These are phyloP conservation scores for Orestias chungarensis DNA, from an alignment of 2,797 vertebrate species.

Conservation along the genomic window DNA sequence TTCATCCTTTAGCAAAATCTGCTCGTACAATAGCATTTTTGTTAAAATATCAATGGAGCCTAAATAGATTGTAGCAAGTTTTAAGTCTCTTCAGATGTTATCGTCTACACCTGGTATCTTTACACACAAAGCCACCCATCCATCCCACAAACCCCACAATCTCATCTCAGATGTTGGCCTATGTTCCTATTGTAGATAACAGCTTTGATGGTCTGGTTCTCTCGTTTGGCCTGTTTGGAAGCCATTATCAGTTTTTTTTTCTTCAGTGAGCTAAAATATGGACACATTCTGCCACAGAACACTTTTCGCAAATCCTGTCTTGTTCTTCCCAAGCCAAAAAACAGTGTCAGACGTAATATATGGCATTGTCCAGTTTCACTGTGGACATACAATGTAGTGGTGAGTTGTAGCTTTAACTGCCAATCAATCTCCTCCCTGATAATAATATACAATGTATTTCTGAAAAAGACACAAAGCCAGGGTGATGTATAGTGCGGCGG, in stretches of 20 bases:
- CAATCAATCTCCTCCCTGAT: neutral
- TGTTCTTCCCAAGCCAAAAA: neutral
- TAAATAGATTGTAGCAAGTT: neutral
- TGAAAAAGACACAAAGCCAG: neutral
- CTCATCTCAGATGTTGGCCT: neutral
- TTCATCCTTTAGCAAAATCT: neutral
- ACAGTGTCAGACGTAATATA: neutral
- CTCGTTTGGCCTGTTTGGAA: neutral
- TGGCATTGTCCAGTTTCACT: neutral
- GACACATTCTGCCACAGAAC: neutral
- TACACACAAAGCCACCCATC: neutral
- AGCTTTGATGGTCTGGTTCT: constrained; percentile 4
- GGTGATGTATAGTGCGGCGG: neutral
- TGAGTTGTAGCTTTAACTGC: neutral
- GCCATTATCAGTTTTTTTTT: neutral
- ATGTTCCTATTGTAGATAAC: neutral
- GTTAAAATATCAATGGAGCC: neutral
- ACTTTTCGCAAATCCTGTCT: constrained; percentile 3
- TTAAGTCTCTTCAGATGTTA: neutral
- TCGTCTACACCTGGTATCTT: neutral
- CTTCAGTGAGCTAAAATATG: neutral
- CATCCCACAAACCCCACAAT: neutral
- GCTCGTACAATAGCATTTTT: neutral
- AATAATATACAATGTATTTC: neutral
- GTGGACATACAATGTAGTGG: neutral